Evolutionary conservation across 1,140 invertebrate genomes (phyloP).

Genomic region (Hyposmocoma kahamanoa): DNA sequence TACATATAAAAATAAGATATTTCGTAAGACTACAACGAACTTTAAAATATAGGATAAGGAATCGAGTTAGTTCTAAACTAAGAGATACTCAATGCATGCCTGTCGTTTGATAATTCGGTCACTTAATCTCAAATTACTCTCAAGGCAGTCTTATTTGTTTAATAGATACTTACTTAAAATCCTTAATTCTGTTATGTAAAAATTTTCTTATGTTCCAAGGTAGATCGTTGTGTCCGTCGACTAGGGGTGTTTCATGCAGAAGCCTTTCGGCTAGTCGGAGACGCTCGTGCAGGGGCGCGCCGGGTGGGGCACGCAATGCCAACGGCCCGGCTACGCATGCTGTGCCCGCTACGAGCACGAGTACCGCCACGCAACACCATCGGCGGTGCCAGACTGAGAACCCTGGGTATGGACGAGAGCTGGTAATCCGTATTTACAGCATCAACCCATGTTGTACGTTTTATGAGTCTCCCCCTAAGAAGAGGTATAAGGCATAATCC

Average conservation of each 20-base stretch:
- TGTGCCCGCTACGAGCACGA: conserved; percentile 78
- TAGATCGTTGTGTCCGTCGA: conserved; percentile 92
- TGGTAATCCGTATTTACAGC: too few species aligned
- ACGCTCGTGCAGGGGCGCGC: conserved; percentile 78
- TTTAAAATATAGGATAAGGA: too few species aligned
- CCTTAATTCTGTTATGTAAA: conserved; percentile 88
- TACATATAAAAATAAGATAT: too few species aligned
- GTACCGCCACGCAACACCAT: conserved; percentile 79
- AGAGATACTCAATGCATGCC: too few species aligned
- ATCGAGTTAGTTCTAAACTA: too few species aligned
- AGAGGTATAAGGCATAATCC: too few species aligned
- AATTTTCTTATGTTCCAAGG: conserved; percentile 93
- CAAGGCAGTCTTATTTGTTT: neutral
- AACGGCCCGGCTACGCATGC: conserved; percentile 80
- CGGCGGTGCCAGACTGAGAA: conserved; percentile 69
- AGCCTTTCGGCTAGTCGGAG: conserved; percentile 76
- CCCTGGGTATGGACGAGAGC: too few species aligned
- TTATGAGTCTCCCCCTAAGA: too few species aligned
- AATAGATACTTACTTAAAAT: conserved; percentile 83
- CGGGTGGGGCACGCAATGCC: conserved; percentile 77
- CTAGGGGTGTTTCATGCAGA: conserved; percentile 78
- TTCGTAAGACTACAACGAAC: too few species aligned
- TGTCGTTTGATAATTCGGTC: too few species aligned
- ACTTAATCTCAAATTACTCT: too few species aligned
- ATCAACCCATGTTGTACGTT: too few species aligned